phyloP scores from a whole-genome alignment of 2,113 vertebrate species.

The Orycteropus afer region DNA sequence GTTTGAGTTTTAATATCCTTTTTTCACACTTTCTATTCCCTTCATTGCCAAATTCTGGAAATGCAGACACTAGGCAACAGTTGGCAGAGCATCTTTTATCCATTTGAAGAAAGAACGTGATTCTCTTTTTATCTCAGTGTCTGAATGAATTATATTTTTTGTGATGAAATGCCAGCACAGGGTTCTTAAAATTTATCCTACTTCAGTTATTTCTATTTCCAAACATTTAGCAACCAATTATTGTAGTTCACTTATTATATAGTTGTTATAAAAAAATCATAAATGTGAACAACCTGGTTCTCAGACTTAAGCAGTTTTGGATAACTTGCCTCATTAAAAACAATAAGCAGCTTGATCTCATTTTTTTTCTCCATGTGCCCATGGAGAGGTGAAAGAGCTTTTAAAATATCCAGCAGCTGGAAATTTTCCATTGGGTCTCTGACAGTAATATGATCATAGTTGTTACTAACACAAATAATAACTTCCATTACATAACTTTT shows the following conservation, averaged over 20 bases:
- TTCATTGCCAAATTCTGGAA: neutral
- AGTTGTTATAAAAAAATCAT: neutral
- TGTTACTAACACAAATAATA: neutral
- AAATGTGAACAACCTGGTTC: neutral
- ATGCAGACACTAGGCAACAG: neutral
- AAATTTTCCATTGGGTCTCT: neutral
- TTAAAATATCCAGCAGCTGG: neutral
- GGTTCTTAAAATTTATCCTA: neutral
- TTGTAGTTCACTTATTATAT: neutral
- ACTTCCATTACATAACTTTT: neutral
- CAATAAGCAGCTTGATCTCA: too few species aligned
- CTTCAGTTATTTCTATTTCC: neutral
- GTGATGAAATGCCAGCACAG: neutral
- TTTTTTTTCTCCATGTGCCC: neutral
- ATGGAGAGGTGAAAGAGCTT: neutral
- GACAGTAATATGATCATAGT: accelerated
- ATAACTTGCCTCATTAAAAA: neutral
- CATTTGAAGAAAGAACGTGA: neutral
- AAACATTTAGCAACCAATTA: neutral
- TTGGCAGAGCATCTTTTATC: neutral
- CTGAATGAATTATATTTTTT: neutral
- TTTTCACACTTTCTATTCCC: neutral
- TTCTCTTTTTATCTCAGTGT: neutral
- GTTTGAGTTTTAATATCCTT: neutral
- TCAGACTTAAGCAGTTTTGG: neutral